Base-by-base conservation (phyloP, 2,888 invertebrate species). In the Lasioglossum oenotherae region DNA sequence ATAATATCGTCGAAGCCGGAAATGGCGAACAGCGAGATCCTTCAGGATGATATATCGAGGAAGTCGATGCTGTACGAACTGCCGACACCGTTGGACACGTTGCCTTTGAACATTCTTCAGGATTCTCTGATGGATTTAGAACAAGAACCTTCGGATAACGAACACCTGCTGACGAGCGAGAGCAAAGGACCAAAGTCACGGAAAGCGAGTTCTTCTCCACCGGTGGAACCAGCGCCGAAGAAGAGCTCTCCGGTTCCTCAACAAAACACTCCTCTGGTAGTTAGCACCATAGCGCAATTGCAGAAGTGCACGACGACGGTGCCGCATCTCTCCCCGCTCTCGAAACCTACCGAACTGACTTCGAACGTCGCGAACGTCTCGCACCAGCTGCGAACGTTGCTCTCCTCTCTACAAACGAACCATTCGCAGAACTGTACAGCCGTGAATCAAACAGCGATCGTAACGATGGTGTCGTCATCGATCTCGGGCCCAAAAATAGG, bases 341-440 rank as follows among this genome's bases (percentile, higher is more conserved):
- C 97, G 0, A 97, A 97, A 93, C 97, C 97, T 0, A 96, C 97
- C 2, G 97, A 97, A 93, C 95, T 97, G 74, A 97, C 97, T 23
- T 97, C 97, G 0, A 97, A 97, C 91, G 97, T 97, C 95, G 97
- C 97, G 0, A 97, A 97, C 92, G 97, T 96, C 0, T 97, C 97
- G 0, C 97, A 97, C 93, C 97, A 97, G 91, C 93, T 97, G 73
- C 95, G 97, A 57, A 96, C 96, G 8, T 96, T 97, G 74, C 95
- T 97, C 94, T 97, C 97, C 0, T 97, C 97, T 0, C 93, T 97
- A 49, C 97, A 96, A 84, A 96, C 96, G 0, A 96, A 96, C 57
- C 91, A 94, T 80, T 88, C 94, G 0, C 94, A 94, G 67, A 92
- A 91, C 64, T 94, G 92, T 35, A 96, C 97, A 87, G 95, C 95